Conservation (phyloP, 2,113 vertebrate species). For the Cottus gobio region DNA sequence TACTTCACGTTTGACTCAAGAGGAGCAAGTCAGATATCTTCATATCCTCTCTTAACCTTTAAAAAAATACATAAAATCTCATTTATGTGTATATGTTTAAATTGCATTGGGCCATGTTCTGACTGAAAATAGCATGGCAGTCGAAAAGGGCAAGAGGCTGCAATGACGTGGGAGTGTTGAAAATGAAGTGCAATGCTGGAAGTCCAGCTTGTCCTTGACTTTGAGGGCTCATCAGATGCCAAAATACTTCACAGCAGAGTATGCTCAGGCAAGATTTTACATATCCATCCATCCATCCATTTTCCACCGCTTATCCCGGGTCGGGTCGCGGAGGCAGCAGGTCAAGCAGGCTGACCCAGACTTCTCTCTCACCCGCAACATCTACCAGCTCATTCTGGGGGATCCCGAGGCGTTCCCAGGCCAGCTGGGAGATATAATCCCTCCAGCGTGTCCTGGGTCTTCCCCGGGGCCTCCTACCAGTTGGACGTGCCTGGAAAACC, state of each 20-base stretch:
- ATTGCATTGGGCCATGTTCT: background rate
- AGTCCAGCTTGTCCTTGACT: background rate
- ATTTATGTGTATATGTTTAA: background rate
- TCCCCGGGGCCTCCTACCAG: too few species aligned
- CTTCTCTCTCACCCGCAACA: too few species aligned
- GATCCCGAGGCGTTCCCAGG: too few species aligned
- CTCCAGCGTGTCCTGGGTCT: too few species aligned
- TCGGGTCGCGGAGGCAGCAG: too few species aligned
- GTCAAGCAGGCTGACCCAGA: too few species aligned
- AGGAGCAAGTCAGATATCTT: conserved; percentile 28
- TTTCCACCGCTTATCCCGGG: too few species aligned
- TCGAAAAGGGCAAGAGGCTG: background rate
- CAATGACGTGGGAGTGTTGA: background rate
- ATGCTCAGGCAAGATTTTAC: background rate
- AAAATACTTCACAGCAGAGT: background rate
- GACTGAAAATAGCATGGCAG: background rate
- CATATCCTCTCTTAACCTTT: conserved; percentile 8
- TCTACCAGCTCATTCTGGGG: too few species aligned
- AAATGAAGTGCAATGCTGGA: background rate
- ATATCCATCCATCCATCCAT: too few species aligned
- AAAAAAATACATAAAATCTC: background rate
- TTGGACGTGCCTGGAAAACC: too few species aligned
- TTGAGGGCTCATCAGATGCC: background rate
- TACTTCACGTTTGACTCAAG: conserved; percentile 55
- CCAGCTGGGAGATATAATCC: too few species aligned